These are phyloP conservation scores for Cinclus mexicanus DNA, from an alignment of 2,113 vertebrate species.

Conservation along the genomic window DNA sequence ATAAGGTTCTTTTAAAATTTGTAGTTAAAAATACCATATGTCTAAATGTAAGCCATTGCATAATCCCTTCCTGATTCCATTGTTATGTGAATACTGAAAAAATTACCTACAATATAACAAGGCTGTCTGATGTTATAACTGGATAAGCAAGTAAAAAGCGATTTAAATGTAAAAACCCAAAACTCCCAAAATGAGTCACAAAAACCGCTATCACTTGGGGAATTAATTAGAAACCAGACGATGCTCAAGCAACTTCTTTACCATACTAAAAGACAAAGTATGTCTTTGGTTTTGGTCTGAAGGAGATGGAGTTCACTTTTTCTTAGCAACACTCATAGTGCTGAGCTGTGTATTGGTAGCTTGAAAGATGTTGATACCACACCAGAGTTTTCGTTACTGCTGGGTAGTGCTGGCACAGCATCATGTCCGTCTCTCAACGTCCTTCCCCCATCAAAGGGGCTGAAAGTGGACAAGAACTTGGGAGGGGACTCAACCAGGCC, in stretches of 20 bases:
- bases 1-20: constrained; percentile 14
- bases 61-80: background rate
- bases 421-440: background rate
- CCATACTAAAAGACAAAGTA: background rate
- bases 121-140: background rate
- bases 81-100: background rate
- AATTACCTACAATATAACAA: background rate
- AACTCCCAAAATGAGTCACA: background rate
- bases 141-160: background rate
- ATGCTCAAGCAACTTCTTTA: background rate
- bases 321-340: background rate
- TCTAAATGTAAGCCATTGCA: background rate
- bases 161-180: background rate
- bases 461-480: background rate
- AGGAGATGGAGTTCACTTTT: background rate
- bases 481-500: background rate
- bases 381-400: background rate
- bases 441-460: background rate
- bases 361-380: background rate
- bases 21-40: background rate
- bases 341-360: background rate
- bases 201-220: background rate
- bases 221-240: background rate
- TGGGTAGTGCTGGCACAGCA: background rate
- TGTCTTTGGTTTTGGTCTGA: background rate